A percentile compares a stretch with the other conserved stretches of the same genome.
These are phyloP conservation scores for Lordiphosa clarofinis DNA, from an alignment of 1,140 invertebrate species.

Conservation along the genomic window DNA sequence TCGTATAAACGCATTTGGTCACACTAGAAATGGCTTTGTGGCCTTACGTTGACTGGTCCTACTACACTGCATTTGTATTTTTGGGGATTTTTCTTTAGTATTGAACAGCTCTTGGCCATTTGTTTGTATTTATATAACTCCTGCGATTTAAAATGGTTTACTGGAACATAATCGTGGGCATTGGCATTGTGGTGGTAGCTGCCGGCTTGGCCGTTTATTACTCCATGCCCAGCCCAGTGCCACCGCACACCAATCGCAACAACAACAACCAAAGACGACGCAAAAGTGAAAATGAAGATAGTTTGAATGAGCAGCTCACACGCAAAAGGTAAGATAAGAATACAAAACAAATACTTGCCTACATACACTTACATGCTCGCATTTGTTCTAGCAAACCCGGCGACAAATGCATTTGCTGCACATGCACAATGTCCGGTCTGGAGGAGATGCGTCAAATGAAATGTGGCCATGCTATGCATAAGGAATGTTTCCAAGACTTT, in stretches of 20 bases:
- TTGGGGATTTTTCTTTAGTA: too few species aligned
- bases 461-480: constrained; percentile 52
- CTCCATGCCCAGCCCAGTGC: background rate
- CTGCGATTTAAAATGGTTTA: constrained; percentile 37
- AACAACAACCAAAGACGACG: background rate
- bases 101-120: too few species aligned
- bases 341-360: background rate
- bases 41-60: too few species aligned
- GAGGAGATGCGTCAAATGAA: constrained; percentile 20
- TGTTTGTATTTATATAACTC: too few species aligned
- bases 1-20: too few species aligned
- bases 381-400: constrained; percentile 28
- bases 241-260: background rate
- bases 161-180: constrained; percentile 10
- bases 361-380: too few species aligned
- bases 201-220: constrained; percentile 28
- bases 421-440: background rate
- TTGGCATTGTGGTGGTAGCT: constrained; percentile 21
- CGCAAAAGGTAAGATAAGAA: constrained; percentile 12
- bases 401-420: constrained; percentile 39
- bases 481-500: constrained; percentile 21
- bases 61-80: too few species aligned
- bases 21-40: too few species aligned
- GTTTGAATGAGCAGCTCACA: background rate
- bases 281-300: background rate